phyloP scores from a whole-genome alignment of 2,888 invertebrate genomes.

The Leucophenga montana region DNA sequence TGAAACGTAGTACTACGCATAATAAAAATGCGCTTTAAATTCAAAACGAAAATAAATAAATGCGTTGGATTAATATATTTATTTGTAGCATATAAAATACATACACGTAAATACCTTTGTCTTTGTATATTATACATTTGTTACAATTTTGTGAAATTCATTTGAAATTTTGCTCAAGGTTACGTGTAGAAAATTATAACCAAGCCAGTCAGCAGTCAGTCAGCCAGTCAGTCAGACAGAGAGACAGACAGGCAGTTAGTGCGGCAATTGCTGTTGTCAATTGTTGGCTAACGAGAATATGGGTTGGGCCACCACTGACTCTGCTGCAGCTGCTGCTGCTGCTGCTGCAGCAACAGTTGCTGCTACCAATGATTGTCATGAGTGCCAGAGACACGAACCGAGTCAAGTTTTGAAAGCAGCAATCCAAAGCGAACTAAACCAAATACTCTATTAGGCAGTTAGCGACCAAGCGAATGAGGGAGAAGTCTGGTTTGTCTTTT shows the following conservation, averaged over 20 bases:
- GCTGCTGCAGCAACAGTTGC: constrained; percentile 3
- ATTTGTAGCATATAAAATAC: not conserved
- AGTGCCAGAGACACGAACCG: not conserved
- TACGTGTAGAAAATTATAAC: constrained; percentile 53
- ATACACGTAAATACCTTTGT: too few species aligned
- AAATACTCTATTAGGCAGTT: too few species aligned
- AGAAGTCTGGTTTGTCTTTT: not conserved
- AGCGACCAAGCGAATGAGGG: not conserved
- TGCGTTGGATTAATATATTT: not conserved
- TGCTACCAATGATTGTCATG: not conserved
- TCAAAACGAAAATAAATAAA: constrained; percentile 37
- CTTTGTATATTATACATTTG: not conserved
- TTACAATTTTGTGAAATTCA: constrained; percentile 37
- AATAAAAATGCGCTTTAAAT: constrained; percentile 35
- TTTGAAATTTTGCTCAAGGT: constrained; percentile 58
- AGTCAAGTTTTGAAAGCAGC: not conserved
- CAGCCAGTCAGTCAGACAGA: too few species aligned
- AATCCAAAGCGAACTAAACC: not conserved
- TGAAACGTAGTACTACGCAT: constrained; percentile 1
- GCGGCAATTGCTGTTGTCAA: constrained; percentile 7
- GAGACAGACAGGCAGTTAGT: too few species aligned
- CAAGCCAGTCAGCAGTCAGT: not conserved
- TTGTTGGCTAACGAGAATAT: constrained; percentile 53
- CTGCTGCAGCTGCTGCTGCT: constrained; percentile 2
- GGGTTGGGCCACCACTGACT: constrained; percentile 50